Conservation (phyloP, 2,797 vertebrate species). For the Allobates femoralis region DNA sequence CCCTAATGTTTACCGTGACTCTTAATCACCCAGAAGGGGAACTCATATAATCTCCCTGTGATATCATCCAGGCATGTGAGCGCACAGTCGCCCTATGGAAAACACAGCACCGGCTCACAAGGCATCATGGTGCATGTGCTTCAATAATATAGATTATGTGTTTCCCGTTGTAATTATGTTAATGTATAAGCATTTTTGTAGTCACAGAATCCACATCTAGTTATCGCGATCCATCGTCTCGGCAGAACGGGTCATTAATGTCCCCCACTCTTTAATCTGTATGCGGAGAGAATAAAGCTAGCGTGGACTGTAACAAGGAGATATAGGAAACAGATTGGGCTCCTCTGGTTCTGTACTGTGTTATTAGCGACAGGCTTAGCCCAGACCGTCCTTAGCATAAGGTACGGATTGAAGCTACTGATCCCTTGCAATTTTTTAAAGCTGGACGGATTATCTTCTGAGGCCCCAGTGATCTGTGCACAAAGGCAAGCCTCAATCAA, state of each 20-base stretch:
- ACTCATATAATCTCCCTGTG: slow-evolving; percentile 3
- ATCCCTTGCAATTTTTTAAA: slow-evolving; percentile 59
- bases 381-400: slow-evolving; percentile 63
- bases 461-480: slow-evolving; percentile 52
- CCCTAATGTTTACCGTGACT: slow-evolving; percentile 6
- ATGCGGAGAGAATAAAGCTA: background rate
- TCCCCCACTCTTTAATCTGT: background rate
- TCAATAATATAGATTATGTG: background rate
- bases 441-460: slow-evolving; percentile 54
- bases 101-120: background rate
- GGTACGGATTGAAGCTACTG: slow-evolving; percentile 56
- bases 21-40: slow-evolving; percentile 3
- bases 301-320: slow-evolving; percentile 7
- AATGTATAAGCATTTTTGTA: slow-evolving; percentile 6
- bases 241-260: background rate
- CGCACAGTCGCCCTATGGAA: background rate
- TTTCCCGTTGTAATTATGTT: slow-evolving; percentile 13
- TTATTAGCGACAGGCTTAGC: slow-evolving; percentile 57
- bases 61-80: slow-evolving; percentile 19
- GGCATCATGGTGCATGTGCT: background rate
- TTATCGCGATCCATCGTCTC: background rate
- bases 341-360: slow-evolving; percentile 47
- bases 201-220: background rate
- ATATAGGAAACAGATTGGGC: slow-evolving; percentile 56
- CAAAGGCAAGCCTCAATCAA: slow-evolving; percentile 61